Evolutionary conservation across 2,888 invertebrate species (phyloP), one percentile per base, ranked within the genome.

Genomic region (Diarsia brunnea): DNA sequence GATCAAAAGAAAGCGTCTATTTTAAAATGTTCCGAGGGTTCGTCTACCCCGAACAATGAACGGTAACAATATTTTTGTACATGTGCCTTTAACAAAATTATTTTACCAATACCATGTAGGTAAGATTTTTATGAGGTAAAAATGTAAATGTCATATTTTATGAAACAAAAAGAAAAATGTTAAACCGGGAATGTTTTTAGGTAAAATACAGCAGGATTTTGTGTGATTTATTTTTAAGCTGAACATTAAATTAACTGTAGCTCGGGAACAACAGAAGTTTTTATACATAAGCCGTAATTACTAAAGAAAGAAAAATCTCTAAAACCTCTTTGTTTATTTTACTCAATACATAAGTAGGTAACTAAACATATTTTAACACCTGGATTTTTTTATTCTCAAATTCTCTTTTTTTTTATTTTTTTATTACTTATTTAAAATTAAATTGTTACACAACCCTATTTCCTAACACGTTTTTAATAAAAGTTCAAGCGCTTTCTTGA

Each of bases 401-500:
- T n/a, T n/a, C n/a, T n/a, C n/a, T n/a, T n/a, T n/a, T n/a, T n/a
- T n/a, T n/a, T n/a, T n/a, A n/a, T n/a, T n/a, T n/a, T n/a, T n/a
- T n/a, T n/a, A n/a, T n/a, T n/a, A n/a, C n/a, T n/a, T n/a, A n/a
- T n/a, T n/a, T n/a, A n/a, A n/a, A n/a, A n/a, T n/a, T n/a, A n/a
- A 4, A 38, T 27, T n/a, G 16, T 61, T 27, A 16, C 47, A n/a
- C 49, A 51, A 8, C 5, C 65, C 10, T 66, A 55, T 65, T 51
- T 27, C 2, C 10, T 31, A 65, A 47, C 19, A 64, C 12, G 21
- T 19, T 47, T 64, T 58, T 38, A 61, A 68, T 69, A 63, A 69
- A 81, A 63, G 58, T 82, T 81, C 71, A 80, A 69, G 38, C 27
- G 21, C 47, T 19, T 45, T 68, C 47, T 78, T 78, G 49, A 65